A percentile compares a stretch with the other conserved stretches of the same genome.
Evolutionary conservation across 2,888 invertebrate species (phyloP).

Genomic region (Lepidochrysops patricia): DNA sequence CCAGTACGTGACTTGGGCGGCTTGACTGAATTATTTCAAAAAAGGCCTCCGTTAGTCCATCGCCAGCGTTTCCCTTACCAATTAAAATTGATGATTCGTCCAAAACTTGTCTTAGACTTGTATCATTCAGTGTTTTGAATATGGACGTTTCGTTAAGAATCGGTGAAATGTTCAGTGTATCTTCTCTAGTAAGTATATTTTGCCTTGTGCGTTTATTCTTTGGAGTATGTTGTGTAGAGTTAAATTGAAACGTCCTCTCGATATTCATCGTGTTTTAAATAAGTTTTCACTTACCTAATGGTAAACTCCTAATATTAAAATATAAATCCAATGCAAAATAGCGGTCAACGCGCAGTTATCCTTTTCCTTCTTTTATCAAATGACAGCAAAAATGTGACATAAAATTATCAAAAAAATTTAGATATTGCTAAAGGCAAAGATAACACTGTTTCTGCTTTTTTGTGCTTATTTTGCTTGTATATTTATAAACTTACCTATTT

Average conservation of each 20-base stretch:
- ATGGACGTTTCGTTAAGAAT: constrained; percentile 64
- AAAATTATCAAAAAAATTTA: background rate
- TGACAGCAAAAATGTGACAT: background rate
- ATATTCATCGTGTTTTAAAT: constrained; percentile 34
- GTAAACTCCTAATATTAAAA: background rate
- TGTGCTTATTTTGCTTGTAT: background rate
- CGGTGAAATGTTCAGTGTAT: constrained; percentile 59
- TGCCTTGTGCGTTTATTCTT: constrained; percentile 48
- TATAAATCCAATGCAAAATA: background rate
- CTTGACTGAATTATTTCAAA: constrained; percentile 64
- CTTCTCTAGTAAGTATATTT: constrained; percentile 51
- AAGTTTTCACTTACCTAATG: background rate
- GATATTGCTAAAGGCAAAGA: background rate
- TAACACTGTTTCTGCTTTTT: background rate
- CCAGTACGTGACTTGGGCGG: constrained; percentile 70
- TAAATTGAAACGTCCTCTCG: constrained; percentile 43
- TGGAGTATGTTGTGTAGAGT: constrained; percentile 55
- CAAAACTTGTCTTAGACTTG: constrained; percentile 58
- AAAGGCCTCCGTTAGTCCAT: constrained; percentile 56
- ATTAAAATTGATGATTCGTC: constrained; percentile 57
- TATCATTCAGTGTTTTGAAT: constrained; percentile 62
- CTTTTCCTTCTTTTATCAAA: background rate
- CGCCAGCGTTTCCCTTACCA: constrained; percentile 43
- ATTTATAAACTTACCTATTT: too few relatives aligned
- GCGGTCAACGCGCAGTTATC: background rate